phyloP scores from a whole-genome alignment of 2,888 invertebrate genomes.

The Cordilura impudica region DNA sequence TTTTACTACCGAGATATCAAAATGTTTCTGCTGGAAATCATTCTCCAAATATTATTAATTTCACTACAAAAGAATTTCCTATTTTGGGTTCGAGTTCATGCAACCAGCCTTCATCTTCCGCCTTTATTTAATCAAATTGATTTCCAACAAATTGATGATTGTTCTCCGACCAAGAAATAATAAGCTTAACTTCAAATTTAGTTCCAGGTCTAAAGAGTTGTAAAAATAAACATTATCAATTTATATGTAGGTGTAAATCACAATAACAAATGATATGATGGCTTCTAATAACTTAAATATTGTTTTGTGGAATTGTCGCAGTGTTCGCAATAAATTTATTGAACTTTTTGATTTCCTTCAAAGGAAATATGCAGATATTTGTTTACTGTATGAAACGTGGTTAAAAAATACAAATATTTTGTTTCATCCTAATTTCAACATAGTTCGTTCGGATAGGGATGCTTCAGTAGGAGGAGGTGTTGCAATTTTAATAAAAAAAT shows the following conservation, averaged over 20 bases:
- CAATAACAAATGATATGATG: constrained; percentile 5
- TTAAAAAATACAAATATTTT: neutral
- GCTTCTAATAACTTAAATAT: neutral
- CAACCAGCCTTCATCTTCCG: neutral
- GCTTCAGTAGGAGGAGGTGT: constrained; percentile 15
- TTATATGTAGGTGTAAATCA: neutral
- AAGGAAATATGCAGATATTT: constrained; percentile 1
- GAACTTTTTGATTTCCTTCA: constrained; percentile 35
- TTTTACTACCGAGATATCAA: neutral
- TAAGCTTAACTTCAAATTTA: constrained; percentile 5
- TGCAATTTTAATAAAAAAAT: constrained; percentile 27
- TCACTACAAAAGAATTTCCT: neutral
- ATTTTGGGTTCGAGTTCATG: neutral
- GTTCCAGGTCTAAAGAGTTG: constrained; percentile 19
- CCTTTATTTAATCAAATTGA: neutral
- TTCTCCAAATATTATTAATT: neutral
- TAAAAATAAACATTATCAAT: constrained; percentile 30
- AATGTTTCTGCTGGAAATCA: neutral
- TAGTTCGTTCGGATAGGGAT: constrained; percentile 7
- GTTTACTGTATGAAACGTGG: constrained; percentile 33
- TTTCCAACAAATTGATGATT: neutral
- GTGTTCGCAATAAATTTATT: constrained; percentile 24
- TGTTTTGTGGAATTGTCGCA: constrained; percentile 27
- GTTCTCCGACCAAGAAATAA: constrained; percentile 26
- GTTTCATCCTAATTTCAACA: constrained; percentile 6